Conservation (phyloP, 2,797 vertebrate genomes). For the Monodelphis domestica region DNA sequence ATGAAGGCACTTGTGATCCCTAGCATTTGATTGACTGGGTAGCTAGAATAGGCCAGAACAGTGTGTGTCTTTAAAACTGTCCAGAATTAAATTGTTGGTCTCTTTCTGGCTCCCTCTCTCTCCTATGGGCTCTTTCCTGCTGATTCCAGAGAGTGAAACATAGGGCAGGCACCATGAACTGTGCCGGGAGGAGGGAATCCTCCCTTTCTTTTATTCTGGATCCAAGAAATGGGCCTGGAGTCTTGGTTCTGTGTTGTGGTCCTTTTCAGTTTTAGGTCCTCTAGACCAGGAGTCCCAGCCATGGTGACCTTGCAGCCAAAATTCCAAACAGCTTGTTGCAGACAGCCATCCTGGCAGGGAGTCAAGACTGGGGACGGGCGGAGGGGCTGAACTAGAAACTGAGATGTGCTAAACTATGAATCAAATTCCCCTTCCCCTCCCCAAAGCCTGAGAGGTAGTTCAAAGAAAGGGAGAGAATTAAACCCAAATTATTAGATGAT, state of each 20-base stretch:
- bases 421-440: neutral
- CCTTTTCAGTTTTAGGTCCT: neutral
- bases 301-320: neutral
- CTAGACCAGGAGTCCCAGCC: neutral
- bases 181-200: neutral
- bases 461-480: no score
- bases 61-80: neutral
- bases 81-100: neutral
- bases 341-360: neutral
- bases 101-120: neutral
- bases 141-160: neutral
- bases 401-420: neutral
- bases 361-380: neutral
- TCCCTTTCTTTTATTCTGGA: neutral
- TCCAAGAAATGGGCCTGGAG: neutral
- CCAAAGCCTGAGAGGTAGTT: neutral
- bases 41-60: neutral
- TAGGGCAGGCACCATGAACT: neutral
- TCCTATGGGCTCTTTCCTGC: no score
- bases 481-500: no score
- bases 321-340: neutral
- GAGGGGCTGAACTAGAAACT: neutral
- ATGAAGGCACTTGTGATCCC: neutral
- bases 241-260: neutral
- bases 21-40: neutral